Percentiles rank a stretch among this genome's conserved stretches.
These are phyloP conservation scores for Ichneumoninae sp. DNA, from an alignment of 2,888 invertebrate genomes.

Conservation along the genomic window DNA sequence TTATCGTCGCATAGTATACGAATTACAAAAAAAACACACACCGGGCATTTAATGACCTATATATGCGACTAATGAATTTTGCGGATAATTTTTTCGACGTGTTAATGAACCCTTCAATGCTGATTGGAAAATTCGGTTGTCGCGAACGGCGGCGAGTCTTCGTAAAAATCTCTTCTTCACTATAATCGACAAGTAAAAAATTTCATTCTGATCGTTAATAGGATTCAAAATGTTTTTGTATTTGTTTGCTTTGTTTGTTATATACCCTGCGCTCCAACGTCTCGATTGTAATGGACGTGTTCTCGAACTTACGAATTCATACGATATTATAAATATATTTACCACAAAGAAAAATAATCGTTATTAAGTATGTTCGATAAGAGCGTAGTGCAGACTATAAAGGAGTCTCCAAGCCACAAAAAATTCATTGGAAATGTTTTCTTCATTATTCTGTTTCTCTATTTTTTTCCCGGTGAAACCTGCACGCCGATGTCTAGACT, in stretches of 20 bases:
- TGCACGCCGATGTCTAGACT: constrained; percentile 11
- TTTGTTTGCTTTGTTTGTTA: not conserved
- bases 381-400: constrained; percentile 5
- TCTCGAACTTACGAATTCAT: not conserved
- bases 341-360: not conserved
- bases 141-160: not conserved
- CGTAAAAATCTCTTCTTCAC: not conserved
- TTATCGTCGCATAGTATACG: constrained; percentile 5
- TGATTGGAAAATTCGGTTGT: not conserved
- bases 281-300: not conserved
- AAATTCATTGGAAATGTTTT: constrained; percentile 14
- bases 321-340: not conserved
- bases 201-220: not conserved
- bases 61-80: not conserved
- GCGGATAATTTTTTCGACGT: not conserved
- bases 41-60: not conserved
- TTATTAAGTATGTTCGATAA: constrained; percentile 1
- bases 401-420: not conserved
- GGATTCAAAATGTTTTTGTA: not conserved
- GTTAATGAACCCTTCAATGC: not conserved
- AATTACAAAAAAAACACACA: not conserved
- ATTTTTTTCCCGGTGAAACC: constrained; percentile 5
- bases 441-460: constrained; percentile 5
- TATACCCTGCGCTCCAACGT: constrained; percentile 1
- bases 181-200: constrained; percentile 1